Base-by-base conservation (phyloP, 2,888 invertebrate species). In the Achlya flavicornis region DNA sequence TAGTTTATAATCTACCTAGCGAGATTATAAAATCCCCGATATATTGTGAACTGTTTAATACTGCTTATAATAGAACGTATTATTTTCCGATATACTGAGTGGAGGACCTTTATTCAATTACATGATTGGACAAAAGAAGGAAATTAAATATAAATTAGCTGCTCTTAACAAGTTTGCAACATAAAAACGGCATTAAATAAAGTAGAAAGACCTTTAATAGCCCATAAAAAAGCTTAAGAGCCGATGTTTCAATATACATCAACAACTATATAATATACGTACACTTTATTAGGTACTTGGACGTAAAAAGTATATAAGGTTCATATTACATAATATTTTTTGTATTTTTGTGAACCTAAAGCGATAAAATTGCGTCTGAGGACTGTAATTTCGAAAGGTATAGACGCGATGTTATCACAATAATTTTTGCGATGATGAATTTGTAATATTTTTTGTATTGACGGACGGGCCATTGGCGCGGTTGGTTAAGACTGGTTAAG, bases 141-240 rank as follows among this genome's bases (percentile, higher is more conserved):
- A 58, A 58, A 58, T 58, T 33, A 58, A 58, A 32, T 58, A 58
- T 58, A 58, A 59, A 59, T 59, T 38, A 35, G 59, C 59, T 38
- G 19, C 38, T 16, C 32, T 58, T 58, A 64, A 66, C 64, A 60
- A 64, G 66, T 62, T 66, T 62, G 53, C 48, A 66, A 69, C 68
- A 67, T 67, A 69, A 71, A 71, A 75, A 63, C 66, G 61, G 63
- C 62, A 60, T 65, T 65, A 68, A 69, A 70, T 73, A 69, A 71
- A 69, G 64, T 65, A 65, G 65, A 73, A 73, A 75, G 66, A 64
- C 66, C 70, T 66, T 62, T 71, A 74, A 75, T 73, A 71, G 73
- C 66, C 69, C 71, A 73, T 73, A 72, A 73, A 72, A 69, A 62
- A 69, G 70, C 68, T 66, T 65, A 63, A 70, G 67, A 70, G 71